Percentiles rank a stretch among this genome's conserved stretches.
phyloP scores from a whole-genome alignment of 2,888 invertebrate species.

The Eupsilia transversa region DNA sequence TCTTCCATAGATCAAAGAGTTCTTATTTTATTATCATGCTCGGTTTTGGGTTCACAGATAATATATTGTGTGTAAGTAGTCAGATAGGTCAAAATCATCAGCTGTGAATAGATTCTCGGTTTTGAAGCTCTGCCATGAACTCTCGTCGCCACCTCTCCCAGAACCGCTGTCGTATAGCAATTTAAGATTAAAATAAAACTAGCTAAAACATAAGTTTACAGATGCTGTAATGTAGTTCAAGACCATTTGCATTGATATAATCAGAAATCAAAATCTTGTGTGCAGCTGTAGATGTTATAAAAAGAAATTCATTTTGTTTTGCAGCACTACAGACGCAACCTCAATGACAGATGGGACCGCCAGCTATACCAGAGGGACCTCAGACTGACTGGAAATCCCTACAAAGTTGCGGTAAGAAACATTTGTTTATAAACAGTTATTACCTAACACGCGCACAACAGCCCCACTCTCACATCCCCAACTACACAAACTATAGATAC shows the following conservation, averaged over 20 bases:
- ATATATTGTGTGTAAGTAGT: slow-evolving; percentile 12
- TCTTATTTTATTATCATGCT: background rate
- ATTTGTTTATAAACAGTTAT: background rate
- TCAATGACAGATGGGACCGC: slow-evolving; percentile 89
- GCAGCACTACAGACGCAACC: slow-evolving; percentile 90
- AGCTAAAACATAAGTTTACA: background rate
- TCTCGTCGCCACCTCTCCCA: too few relatives aligned
- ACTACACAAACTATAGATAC: too few relatives aligned
- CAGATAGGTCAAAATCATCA: background rate
- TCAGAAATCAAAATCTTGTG: background rate
- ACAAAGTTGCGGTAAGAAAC: slow-evolving; percentile 89
- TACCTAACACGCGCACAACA: too few relatives aligned
- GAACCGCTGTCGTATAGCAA: too few relatives aligned
- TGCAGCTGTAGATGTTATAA: background rate
- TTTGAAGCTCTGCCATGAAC: too few relatives aligned
- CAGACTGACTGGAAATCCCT: slow-evolving; percentile 91
- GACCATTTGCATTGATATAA: background rate
- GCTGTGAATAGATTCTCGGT: background rate
- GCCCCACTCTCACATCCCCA: too few relatives aligned
- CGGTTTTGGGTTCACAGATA: slow-evolving; percentile 41
- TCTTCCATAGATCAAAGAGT: slow-evolving; percentile 48
- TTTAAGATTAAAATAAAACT: background rate
- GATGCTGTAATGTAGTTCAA: background rate
- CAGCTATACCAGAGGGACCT: slow-evolving; percentile 91
- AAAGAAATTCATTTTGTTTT: slow-evolving; percentile 54